Evolutionary conservation across 2,113 vertebrate genomes (phyloP).

Genomic region (Pseudopipra pipra): DNA sequence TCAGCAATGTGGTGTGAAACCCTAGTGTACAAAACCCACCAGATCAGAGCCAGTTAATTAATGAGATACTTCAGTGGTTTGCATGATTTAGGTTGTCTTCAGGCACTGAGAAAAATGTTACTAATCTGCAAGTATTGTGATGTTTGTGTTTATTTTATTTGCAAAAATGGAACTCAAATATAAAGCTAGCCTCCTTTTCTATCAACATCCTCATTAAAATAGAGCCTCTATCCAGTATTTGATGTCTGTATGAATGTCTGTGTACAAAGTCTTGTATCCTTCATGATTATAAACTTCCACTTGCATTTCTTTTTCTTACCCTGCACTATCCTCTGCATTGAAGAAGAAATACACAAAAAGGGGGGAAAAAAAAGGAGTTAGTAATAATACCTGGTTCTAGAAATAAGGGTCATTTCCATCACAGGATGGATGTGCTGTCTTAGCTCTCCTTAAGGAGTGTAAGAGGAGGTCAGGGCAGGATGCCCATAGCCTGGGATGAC

Average conservation of each 20-base stretch:
- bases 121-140: not conserved
- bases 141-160: slow-evolving; percentile 10
- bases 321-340: not conserved
- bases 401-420: not conserved
- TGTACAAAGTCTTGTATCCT: not conserved
- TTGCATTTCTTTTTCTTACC: not conserved
- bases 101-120: slow-evolving; percentile 20
- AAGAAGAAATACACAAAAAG: not conserved
- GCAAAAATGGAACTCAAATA: not conserved
- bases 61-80: slow-evolving; percentile 19
- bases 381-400: not conserved
- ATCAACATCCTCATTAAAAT: not conserved
- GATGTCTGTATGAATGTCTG: not conserved
- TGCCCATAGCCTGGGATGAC: not conserved
- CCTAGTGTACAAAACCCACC: not conserved
- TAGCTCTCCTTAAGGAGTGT: not conserved
- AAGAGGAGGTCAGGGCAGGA: not conserved
- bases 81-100: slow-evolving; percentile 20
- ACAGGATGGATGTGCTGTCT: not conserved
- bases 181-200: not conserved
- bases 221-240: not conserved
- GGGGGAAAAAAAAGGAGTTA: fast-evolving
- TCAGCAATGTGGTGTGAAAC: not conserved
- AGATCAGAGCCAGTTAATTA: slow-evolving; percentile 47
- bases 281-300: not conserved